Percentiles rank a stretch among this genome's conserved stretches.
phyloP scores from a whole-genome alignment of 1,140 invertebrate genomes.

The Leptoteleia sp. region DNA sequence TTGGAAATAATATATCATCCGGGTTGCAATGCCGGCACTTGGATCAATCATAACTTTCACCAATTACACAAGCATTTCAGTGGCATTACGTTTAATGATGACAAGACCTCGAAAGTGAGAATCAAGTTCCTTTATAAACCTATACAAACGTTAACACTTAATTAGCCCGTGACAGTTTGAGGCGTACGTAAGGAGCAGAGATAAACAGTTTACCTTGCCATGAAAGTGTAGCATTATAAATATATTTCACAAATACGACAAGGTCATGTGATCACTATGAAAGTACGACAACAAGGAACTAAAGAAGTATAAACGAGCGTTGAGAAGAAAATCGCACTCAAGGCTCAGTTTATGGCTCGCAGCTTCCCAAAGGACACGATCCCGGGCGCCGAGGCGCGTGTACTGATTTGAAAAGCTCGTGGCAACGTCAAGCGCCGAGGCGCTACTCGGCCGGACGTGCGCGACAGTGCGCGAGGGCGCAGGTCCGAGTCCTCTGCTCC shows the following conservation, averaged over 20 bases:
- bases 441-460: too few relatives aligned
- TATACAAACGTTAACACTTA: neutral
- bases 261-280: constrained; percentile 60
- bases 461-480: constrained; percentile 65
- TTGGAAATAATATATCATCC: constrained; percentile 32
- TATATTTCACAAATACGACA: constrained; percentile 60
- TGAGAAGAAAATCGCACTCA: constrained; percentile 10
- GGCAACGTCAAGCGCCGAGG: constrained; percentile 71
- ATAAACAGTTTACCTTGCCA: constrained; percentile 76
- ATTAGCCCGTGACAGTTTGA: neutral
- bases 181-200: neutral
- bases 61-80: constrained; percentile 29
- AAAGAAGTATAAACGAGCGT: neutral
- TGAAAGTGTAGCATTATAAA: constrained; percentile 76
- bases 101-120: constrained; percentile 8
- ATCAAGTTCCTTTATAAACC: constrained; percentile 8
- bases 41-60: constrained; percentile 52
- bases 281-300: constrained; percentile 1
- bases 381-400: constrained; percentile 79
- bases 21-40: constrained; percentile 38
- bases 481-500: constrained; percentile 71
- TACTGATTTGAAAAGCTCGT: constrained; percentile 76
- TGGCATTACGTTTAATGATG: constrained; percentile 12
- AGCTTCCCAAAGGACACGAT: constrained; percentile 71
- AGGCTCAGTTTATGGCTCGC: neutral